phyloP scores from a whole-genome alignment of 2,797 vertebrate genomes.

The Furcifer pardalis region DNA sequence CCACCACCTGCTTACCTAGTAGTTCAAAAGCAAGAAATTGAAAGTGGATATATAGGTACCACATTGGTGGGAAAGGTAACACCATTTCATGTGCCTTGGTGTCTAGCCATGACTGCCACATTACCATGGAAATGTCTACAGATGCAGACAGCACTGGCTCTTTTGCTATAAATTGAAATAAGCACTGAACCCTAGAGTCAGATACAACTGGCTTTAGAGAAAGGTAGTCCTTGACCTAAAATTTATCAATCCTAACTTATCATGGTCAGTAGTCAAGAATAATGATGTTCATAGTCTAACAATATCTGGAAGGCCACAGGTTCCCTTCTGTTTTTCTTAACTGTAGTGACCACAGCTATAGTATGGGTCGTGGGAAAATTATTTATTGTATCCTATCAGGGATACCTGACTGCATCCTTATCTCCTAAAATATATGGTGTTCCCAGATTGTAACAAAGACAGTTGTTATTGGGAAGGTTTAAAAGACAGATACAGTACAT shows the following conservation, averaged over 20 bases:
- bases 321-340: background rate
- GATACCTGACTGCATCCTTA: background rate
- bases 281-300: background rate
- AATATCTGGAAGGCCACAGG: background rate
- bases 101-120: too few species aligned
- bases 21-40: too few species aligned
- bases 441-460: background rate
- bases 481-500: background rate
- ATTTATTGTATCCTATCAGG: background rate
- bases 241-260: background rate
- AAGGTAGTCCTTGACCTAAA: too few species aligned
- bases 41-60: too few species aligned
- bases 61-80: too few species aligned
- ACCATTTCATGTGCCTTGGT: too few species aligned
- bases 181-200: too few species aligned
- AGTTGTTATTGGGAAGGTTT: background rate
- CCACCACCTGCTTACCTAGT: too few species aligned
- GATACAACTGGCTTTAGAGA: too few species aligned
- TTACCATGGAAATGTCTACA: too few species aligned
- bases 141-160: too few species aligned
- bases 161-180: too few species aligned
- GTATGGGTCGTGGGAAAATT: background rate
- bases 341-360: background rate
- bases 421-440: background rate
- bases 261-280: background rate